These are phyloP conservation scores for Zygogramma bicolorata DNA, from an alignment of 2,888 invertebrate species.

Conservation along the genomic window DNA sequence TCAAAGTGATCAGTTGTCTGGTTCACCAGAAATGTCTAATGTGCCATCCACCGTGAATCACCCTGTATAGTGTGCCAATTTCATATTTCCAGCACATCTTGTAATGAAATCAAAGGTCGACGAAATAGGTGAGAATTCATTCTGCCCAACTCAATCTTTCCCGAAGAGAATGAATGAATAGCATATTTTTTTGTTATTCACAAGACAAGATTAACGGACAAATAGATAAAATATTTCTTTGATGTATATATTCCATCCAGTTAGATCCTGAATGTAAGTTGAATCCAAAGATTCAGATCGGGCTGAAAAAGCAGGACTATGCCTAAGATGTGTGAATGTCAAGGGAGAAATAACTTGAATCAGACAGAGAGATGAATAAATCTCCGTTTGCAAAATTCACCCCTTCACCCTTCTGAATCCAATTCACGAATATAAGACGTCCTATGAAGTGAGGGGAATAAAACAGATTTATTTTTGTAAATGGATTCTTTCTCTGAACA, in stretches of 20 bases:
- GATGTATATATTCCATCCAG: constrained; percentile 13
- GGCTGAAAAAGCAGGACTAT: constrained; percentile 18
- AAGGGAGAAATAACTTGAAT: constrained; percentile 27
- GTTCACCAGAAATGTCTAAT: too few relatives aligned
- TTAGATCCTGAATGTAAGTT: constrained; percentile 10
- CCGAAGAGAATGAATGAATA: too few relatives aligned
- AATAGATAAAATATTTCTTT: not conserved
- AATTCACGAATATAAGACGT: constrained; percentile 3
- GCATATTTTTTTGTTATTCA: not conserved
- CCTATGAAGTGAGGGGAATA: not conserved
- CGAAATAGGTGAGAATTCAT: too few relatives aligned
- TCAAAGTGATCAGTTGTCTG: too few relatives aligned
- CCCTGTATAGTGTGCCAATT: too few relatives aligned
- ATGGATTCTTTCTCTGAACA: not conserved
- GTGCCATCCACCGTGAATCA: too few relatives aligned
- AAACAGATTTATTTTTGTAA: not conserved
- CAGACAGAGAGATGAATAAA: constrained; percentile 22
- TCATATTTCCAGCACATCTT: too few relatives aligned
- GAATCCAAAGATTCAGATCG: constrained; percentile 4
- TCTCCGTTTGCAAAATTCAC: constrained; percentile 25
- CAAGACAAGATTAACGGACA: not conserved
- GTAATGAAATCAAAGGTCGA: too few relatives aligned
- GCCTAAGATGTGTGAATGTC: constrained; percentile 17
- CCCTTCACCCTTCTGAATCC: constrained; percentile 5
- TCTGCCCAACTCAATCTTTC: too few relatives aligned